Evolutionary conservation across 2,113 vertebrate genomes (phyloP).

Genomic region (Xyrauchen texanus): DNA sequence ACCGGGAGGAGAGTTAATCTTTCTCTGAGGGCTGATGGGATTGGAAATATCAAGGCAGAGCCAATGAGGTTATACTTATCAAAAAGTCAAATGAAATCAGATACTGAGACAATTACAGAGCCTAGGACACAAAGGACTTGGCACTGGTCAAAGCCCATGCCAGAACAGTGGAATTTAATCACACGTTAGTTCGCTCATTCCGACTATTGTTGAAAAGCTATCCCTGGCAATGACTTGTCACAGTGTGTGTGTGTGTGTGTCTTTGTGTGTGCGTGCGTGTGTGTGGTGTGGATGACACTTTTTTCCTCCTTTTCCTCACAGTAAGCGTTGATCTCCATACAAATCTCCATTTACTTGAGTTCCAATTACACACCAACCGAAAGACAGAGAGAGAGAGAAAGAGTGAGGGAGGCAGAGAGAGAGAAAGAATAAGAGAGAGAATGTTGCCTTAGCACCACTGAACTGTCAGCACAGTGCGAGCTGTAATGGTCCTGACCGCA

Average conservation of each 20-base stretch:
- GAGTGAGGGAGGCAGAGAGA: constrained; percentile 33
- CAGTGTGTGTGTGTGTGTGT: too few relatives aligned
- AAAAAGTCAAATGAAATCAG: constrained; percentile 72
- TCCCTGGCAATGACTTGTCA: constrained; percentile 62
- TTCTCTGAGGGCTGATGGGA: constrained; percentile 45
- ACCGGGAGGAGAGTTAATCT: constrained; percentile 37
- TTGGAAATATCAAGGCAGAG: constrained; percentile 46
- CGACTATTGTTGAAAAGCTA: constrained; percentile 62
- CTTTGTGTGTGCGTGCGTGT: too few relatives aligned
- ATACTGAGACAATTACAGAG: constrained; percentile 68
- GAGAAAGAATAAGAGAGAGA: not conserved
- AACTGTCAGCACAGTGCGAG: constrained; percentile 14
- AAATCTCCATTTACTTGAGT: constrained; percentile 69
- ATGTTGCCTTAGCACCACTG: not conserved
- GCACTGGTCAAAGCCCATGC: constrained; percentile 41
- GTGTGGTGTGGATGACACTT: constrained; percentile 33
- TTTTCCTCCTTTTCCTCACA: constrained; percentile 40
- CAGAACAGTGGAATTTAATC: constrained; percentile 62
- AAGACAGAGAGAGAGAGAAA: constrained; percentile 18
- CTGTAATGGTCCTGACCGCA: constrained; percentile 28
- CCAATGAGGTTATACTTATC: constrained; percentile 64
- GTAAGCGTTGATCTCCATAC: constrained; percentile 60
- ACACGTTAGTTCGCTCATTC: constrained; percentile 59
- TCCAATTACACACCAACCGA: constrained; percentile 62
- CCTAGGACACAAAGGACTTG: constrained; percentile 58